Evolutionary conservation across 1,140 invertebrate genomes (phyloP), one percentile per base, ranked within the genome.

Genomic region (Oncopeltus fasciatus): DNA sequence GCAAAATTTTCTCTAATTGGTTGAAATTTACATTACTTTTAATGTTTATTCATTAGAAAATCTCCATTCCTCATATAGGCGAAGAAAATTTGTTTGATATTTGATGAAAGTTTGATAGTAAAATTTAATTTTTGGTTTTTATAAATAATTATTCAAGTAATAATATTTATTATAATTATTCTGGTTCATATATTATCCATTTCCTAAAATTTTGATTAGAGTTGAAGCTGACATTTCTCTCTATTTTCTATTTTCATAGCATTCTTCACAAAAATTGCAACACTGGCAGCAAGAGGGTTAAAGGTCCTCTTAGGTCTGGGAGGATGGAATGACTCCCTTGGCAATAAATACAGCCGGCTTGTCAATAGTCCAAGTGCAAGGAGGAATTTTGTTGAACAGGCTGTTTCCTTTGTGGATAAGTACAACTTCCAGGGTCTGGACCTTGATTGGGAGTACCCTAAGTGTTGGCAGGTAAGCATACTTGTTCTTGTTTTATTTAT

Each of bases 361-460:
- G 88, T 92, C 0, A 88, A 91, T 66, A 85, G 78, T 70, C 81
- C 86, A 1, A 68, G 77, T 2, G 81, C 86, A 0, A 78, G 89
- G 31, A 75, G 72, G 1, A 80, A 80, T 33, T 94, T 93, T 67
- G 80, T 90, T 0, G 74, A 77, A 0, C 85, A 92, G 66, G 83
- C 82, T 0, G 62, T 92, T 0, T 75, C 83, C 62, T 92, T 93
- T 67, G 74, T 93, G n/a, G 79, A 87, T 57, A 86, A 90, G 70
- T 83, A 91, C 67, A 80, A 81, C 16, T 92, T 93, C 67, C 87
- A 92, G 70, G 89, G 90, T 12, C 74, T 94, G 0, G 90, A 93
- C 72, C 73, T 93, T 20, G 90, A 93, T 71, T 94, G 90, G 90
- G 90, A 92, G 70, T 94, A 92, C 74, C 90, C 90, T 1, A 88